Percentiles rank a stretch among this genome's conserved stretches.
Conservation (phyloP, 2,113 vertebrate species). For the Gambusia affinis region DNA sequence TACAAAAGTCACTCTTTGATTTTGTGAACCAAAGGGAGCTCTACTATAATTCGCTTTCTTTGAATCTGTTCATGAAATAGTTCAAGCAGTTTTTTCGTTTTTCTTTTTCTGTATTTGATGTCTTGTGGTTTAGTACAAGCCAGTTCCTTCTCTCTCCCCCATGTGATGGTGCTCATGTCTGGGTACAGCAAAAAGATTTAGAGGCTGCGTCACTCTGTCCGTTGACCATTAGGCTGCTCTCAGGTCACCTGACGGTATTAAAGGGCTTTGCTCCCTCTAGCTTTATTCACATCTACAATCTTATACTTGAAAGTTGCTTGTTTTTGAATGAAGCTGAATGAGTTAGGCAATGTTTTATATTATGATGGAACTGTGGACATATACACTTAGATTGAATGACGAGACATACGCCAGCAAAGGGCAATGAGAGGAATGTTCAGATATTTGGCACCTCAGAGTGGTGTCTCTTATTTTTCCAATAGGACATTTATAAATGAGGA, state of each 20-base stretch:
- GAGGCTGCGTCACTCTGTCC: constrained; percentile 49
- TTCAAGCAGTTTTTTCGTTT: background rate
- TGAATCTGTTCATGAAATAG: constrained; percentile 20
- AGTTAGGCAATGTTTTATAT: constrained; percentile 17
- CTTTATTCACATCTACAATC: constrained; percentile 8
- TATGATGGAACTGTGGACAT: constrained; percentile 49
- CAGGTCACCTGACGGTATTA: constrained; percentile 52
- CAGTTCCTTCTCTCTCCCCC: background rate
- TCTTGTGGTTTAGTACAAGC: background rate
- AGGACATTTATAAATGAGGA: constrained; percentile 5
- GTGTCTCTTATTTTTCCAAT: background rate
- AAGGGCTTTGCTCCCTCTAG: constrained; percentile 31
- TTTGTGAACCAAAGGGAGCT: constrained; percentile 8
- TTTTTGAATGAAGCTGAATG: constrained; percentile 30
- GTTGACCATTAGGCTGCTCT: constrained; percentile 36
- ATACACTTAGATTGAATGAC: constrained; percentile 27
- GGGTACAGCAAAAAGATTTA: constrained; percentile 52
- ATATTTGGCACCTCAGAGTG: background rate
- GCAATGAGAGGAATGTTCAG: background rate
- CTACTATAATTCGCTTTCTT: background rate
- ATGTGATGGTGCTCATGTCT: constrained; percentile 59
- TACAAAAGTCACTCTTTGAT: background rate
- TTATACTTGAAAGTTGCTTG: background rate
- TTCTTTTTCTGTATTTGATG: constrained; percentile 1
- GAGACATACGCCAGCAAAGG: background rate